Conservation (phyloP, 2,113 vertebrate species). For the Nesoenas mayeri region DNA sequence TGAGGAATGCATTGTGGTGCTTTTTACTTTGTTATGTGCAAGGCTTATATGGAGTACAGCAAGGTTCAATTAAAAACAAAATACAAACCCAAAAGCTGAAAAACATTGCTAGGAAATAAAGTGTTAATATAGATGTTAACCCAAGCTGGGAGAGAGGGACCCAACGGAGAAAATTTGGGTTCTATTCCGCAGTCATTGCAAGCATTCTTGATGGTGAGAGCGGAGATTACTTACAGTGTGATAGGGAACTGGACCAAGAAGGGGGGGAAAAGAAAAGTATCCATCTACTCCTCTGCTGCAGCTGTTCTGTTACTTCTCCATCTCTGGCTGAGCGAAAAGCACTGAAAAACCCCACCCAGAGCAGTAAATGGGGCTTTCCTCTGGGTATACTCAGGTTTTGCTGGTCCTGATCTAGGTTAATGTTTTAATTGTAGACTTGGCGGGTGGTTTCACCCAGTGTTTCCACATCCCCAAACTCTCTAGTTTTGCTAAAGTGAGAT, state of each 20-base stretch:
- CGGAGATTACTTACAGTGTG: constrained; percentile 35
- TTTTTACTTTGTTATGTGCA: constrained; percentile 8
- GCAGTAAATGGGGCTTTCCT: neutral
- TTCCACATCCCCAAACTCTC: neutral
- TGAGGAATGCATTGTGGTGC: constrained; percentile 63
- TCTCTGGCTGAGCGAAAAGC: neutral
- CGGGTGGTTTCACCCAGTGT: neutral
- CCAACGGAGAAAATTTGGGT: neutral
- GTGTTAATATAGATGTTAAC: neutral
- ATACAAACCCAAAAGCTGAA: neutral
- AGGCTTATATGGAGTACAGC: neutral
- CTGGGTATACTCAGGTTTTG: neutral
- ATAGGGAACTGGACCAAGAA: constrained; percentile 42
- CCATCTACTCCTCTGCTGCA: constrained; percentile 31
- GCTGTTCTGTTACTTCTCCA: constrained; percentile 50
- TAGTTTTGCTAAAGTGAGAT: accelerated
- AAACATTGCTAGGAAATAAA: neutral
- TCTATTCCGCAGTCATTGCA: neutral
- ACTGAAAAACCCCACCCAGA: neutral
- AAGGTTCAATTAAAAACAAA: neutral
- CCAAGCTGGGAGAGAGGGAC: neutral
- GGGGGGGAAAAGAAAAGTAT: neutral
- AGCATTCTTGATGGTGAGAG: constrained; percentile 48
- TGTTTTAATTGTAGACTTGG: neutral
- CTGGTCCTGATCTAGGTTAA: neutral